Conservation (phyloP, 2,888 invertebrate genomes). For the Heliconius ismenius region DNA sequence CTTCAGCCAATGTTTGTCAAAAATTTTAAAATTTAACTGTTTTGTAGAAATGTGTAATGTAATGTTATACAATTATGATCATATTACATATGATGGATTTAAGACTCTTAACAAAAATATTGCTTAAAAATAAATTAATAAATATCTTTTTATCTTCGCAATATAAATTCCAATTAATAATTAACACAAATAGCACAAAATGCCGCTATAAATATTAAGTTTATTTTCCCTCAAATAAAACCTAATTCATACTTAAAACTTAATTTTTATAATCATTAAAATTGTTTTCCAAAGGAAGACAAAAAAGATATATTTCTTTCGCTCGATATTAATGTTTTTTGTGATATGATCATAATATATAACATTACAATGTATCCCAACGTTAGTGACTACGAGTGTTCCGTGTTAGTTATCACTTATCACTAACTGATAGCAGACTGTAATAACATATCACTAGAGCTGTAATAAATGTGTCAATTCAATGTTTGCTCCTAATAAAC, state of each 20-base stretch:
- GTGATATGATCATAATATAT: not conserved
- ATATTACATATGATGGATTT: not conserved
- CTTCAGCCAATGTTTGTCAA: slow-evolving; percentile 10
- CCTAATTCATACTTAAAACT: no score
- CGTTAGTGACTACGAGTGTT: slow-evolving; percentile 3
- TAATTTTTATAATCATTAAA: not conserved
- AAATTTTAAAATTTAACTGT: not conserved
- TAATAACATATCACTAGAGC: slow-evolving; percentile 60
- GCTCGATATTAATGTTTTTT: not conserved
- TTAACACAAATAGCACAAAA: no score
- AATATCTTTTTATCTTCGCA: no score
- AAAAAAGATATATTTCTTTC: not conserved
- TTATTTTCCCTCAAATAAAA: no score
- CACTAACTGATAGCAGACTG: slow-evolving; percentile 28
- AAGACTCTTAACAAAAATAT: no score
- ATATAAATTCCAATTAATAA: no score
- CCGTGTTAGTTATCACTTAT: not conserved
- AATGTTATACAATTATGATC: not conserved
- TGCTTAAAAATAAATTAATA: no score
- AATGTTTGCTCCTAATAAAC: slow-evolving; percentile 68
- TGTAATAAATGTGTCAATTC: slow-evolving; percentile 67
- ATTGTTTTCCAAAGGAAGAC: not conserved
- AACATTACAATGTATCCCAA: not conserved
- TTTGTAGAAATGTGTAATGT: not conserved
- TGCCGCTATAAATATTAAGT: no score